Base-by-base conservation (phyloP, 1,140 invertebrate genomes). In the Centruroides vittatus region DNA sequence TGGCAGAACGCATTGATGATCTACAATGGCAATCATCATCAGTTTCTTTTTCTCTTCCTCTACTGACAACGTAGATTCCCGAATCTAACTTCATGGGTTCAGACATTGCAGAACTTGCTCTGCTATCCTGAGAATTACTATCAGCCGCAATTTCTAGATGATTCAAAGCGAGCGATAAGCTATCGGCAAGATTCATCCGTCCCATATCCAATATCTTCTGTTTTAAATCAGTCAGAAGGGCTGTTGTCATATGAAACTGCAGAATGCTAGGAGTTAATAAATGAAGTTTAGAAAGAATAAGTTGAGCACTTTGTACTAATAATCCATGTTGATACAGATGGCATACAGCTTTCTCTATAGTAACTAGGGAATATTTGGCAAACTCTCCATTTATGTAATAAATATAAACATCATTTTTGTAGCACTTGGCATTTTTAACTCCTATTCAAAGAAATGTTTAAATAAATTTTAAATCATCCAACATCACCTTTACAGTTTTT, bases 41-140 rank as follows among this genome's bases (percentile, higher is more conserved):
- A 4, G 55, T 55, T n/a, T 63, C 62, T 57, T 58, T 46, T 23
- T 60, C 58, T 8, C 41, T 41, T 7, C 59, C 23, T 48, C 58
- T 59, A 34, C 60, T 63, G 13, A 63, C 58, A 12, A 64, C 59
- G 50, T 64, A 64, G 8, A 64, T 64, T 35, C 62, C 62, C 50
- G 62, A 61, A 47, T 61, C 58, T 13, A 64, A 58, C 60, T 58
- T 51, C 41, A 63, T 57, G n/a, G 62, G 58, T 63, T 63, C 62
- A 60, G 62, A 63, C 62, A 63, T 63, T 11, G 62, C 62, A 57
- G 62, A 63, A 60, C 62, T 63, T 47, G 62, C 59, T 35, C 62
- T 58, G 60, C 62, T 63, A 55, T 58, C 59, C 50, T 63, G 62
- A 47, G 62, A 63, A 3, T 60, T 34, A 47, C 60, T 63, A 49